Conservation (phyloP, 2,113 vertebrate genomes). For the Antennarius striatus region DNA sequence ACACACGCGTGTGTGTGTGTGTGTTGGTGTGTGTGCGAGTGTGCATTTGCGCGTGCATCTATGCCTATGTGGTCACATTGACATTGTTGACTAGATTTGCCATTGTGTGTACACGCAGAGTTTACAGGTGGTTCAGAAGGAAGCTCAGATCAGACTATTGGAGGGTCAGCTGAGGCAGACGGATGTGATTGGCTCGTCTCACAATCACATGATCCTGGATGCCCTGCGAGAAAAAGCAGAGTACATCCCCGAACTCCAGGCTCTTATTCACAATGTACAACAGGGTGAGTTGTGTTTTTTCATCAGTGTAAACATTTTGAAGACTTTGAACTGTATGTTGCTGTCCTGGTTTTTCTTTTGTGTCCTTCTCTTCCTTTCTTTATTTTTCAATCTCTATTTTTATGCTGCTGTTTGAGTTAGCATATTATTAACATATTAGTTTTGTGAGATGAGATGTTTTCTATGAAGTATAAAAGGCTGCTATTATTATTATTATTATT, state of each 20-base stretch:
- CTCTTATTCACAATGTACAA: slow-evolving; percentile 91
- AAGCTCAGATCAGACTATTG: slow-evolving; percentile 91
- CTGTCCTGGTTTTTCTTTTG: neutral
- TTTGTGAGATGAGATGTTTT: neutral
- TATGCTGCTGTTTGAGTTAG: neutral
- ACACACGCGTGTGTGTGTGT: too few species aligned
- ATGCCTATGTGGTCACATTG: too few species aligned
- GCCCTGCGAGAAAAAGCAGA: slow-evolving; percentile 93
- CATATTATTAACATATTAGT: neutral
- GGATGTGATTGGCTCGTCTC: slow-evolving; percentile 85
- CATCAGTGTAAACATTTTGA: neutral
- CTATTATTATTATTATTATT: neutral
- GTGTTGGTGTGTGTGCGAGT: too few species aligned
- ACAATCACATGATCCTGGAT: slow-evolving; percentile 91
- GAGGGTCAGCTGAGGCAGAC: slow-evolving; percentile 92
- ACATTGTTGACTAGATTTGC: neutral
- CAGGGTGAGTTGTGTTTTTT: slow-evolving; percentile 80
- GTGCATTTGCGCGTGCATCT: too few species aligned
- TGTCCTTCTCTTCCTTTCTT: too few species aligned
- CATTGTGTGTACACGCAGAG: slow-evolving; percentile 74
- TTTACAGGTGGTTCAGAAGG: slow-evolving; percentile 94
- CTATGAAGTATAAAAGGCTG: neutral
- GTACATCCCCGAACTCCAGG: slow-evolving; percentile 90
- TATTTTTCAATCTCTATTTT: neutral
- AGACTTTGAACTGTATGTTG: neutral